Conservation (phyloP, 2,888 invertebrate genomes). For the Chalcosyrphus nemorum region DNA sequence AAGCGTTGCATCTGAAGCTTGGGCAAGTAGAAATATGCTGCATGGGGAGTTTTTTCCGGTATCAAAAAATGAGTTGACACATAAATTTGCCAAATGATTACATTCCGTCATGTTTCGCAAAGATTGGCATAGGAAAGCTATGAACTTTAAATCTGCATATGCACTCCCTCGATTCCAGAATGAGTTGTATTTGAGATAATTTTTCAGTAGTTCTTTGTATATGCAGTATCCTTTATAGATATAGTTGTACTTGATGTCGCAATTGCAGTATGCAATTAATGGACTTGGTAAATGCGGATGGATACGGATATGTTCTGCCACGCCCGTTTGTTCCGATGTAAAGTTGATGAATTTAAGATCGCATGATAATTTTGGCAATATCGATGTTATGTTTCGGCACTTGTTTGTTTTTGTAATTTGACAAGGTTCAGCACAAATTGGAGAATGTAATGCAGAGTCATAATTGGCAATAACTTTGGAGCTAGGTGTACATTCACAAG, state of each 20-base stretch:
- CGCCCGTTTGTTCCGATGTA: slow-evolving; percentile 66
- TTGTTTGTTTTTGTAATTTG: slow-evolving; percentile 17
- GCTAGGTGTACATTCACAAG: slow-evolving; percentile 82
- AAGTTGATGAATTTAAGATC: slow-evolving; percentile 77
- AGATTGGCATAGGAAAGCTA: slow-evolving; percentile 80
- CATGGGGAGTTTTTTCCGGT: slow-evolving; percentile 83
- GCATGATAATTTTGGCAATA: slow-evolving; percentile 72
- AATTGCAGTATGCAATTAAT: slow-evolving; percentile 76
- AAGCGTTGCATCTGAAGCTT: slow-evolving; percentile 79
- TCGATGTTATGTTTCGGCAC: slow-evolving; percentile 26
- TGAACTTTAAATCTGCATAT: slow-evolving; percentile 78
- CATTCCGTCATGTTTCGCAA: slow-evolving; percentile 84
- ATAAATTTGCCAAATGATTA: slow-evolving; percentile 87
- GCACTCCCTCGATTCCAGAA: slow-evolving; percentile 76
- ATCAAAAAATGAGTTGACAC: slow-evolving; percentile 84
- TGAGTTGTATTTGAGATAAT: slow-evolving; percentile 78
- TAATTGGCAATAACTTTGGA: slow-evolving; percentile 75
- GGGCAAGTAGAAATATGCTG: slow-evolving; percentile 79
- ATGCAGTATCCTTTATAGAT: slow-evolving; percentile 79
- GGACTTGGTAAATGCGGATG: slow-evolving; percentile 46
- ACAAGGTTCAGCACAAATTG: slow-evolving; percentile 77
- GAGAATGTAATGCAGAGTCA: slow-evolving; percentile 76
- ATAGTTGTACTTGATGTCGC: slow-evolving; percentile 78
- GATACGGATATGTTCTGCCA: slow-evolving; percentile 70
- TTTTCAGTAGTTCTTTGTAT: slow-evolving; percentile 77